Conservation (phyloP, 2,888 invertebrate genomes). For the Periphyllus acericola region DNA sequence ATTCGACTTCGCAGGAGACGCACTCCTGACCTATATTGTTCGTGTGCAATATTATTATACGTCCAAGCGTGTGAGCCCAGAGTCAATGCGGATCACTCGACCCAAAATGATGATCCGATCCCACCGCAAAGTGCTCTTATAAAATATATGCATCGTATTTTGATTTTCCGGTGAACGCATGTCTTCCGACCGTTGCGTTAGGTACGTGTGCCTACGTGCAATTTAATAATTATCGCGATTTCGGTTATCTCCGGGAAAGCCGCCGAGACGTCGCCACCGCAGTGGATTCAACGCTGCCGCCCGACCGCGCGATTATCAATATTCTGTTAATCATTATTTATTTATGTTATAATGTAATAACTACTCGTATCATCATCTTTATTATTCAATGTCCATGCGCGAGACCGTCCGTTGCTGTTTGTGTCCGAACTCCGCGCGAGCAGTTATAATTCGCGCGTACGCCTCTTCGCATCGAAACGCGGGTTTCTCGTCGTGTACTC, state of each 20-base stretch:
- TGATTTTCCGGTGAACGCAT: background rate
- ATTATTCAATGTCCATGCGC: background rate
- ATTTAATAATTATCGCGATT: constrained; percentile 13
- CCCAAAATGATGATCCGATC: background rate
- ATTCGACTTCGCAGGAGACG: background rate
- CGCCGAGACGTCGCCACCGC: background rate
- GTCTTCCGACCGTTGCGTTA: background rate
- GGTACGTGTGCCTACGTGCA: background rate
- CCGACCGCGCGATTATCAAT: background rate
- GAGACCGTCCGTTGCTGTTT: background rate
- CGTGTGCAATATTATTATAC: too few species aligned
- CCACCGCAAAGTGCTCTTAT: background rate
- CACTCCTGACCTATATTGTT: background rate
- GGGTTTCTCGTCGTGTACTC: background rate
- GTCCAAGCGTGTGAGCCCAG: too few species aligned
- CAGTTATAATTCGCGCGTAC: background rate
- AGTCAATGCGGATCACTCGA: background rate
- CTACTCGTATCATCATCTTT: background rate
- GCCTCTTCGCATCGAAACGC: background rate
- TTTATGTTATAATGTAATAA: background rate
- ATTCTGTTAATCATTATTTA: background rate
- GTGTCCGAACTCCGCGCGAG: background rate
- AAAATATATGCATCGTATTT: too few species aligned
- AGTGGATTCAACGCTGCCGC: background rate
- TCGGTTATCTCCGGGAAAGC: constrained; percentile 52